These are phyloP conservation scores for Tyrannus savana DNA, from an alignment of 2,113 vertebrate genomes.

Conservation along the genomic window DNA sequence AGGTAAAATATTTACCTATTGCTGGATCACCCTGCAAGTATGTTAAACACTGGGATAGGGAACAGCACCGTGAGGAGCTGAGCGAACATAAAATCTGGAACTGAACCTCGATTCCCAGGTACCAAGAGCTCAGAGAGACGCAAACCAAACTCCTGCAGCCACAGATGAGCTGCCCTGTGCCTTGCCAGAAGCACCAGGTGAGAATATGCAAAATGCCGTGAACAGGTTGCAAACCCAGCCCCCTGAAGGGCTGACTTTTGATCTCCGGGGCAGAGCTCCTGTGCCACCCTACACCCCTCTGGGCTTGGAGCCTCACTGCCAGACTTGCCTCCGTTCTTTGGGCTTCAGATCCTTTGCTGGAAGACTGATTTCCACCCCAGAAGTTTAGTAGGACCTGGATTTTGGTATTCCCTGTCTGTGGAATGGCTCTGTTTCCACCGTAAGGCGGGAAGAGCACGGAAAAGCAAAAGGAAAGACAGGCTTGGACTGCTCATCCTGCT, in stretches of 20 bases:
- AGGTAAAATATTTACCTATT: slow-evolving; percentile 1
- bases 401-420: background rate
- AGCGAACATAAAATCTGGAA: background rate
- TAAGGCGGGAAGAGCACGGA: background rate
- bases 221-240: background rate
- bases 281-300: background rate
- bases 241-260: background rate
- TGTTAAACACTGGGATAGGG: background rate
- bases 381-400: background rate
- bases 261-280: background rate
- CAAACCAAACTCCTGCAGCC: background rate
- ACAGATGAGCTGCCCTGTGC: background rate
- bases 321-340: background rate
- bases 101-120: background rate
- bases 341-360: background rate
- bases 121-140: background rate
- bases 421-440: background rate
- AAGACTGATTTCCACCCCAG: background rate
- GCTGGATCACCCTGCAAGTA: background rate
- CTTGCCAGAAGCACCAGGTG: background rate
- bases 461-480: background rate
- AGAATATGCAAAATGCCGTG: background rate
- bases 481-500: background rate
- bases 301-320: background rate
- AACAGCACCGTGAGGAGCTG: background rate